phyloP scores from a whole-genome alignment of 2,797 vertebrate genomes.

The Lindbergichthys nudifrons region DNA sequence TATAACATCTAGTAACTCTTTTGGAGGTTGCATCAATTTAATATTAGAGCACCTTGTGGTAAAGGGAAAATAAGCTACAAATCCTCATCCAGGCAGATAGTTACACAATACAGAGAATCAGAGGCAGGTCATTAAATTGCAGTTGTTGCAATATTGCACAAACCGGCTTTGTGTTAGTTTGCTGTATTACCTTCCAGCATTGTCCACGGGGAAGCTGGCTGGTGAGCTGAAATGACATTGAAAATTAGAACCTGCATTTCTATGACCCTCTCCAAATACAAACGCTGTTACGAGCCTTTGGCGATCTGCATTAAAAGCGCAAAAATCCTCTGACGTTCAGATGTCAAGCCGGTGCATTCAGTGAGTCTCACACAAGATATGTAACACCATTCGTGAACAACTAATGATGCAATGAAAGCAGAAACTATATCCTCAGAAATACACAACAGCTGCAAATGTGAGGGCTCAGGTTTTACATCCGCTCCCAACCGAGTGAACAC shows the following conservation, averaged over 20 bases:
- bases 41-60: conserved; percentile 14
- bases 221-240: conserved; percentile 85
- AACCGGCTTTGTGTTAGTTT: conserved; percentile 75
- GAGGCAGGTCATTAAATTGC: conserved; percentile 47
- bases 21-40: conserved; percentile 10
- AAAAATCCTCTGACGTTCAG: conserved; percentile 15
- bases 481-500: not conserved
- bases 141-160: conserved; percentile 66
- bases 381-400: not conserved
- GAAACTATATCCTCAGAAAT: conserved; percentile 19
- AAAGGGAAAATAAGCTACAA: conserved; percentile 21
- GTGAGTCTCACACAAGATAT: conserved; percentile 16
- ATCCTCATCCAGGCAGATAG: conserved; percentile 32
- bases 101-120: conserved; percentile 47
- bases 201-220: conserved; percentile 79
- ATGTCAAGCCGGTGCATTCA: conserved; percentile 12
- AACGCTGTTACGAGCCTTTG: not conserved
- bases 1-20: not conserved
- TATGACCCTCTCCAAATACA: not conserved
- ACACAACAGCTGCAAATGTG: conserved; percentile 6
- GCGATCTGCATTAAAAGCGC: not conserved
- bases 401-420: conserved; percentile 24
- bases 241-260: conserved; percentile 18
- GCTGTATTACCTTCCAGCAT: conserved; percentile 84
- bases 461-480: conserved; percentile 1